Percentiles rank a stretch among this genome's conserved stretches.
Evolutionary conservation across 2,797 vertebrate species (phyloP).

Genomic region (Sarcophilus harrisii): DNA sequence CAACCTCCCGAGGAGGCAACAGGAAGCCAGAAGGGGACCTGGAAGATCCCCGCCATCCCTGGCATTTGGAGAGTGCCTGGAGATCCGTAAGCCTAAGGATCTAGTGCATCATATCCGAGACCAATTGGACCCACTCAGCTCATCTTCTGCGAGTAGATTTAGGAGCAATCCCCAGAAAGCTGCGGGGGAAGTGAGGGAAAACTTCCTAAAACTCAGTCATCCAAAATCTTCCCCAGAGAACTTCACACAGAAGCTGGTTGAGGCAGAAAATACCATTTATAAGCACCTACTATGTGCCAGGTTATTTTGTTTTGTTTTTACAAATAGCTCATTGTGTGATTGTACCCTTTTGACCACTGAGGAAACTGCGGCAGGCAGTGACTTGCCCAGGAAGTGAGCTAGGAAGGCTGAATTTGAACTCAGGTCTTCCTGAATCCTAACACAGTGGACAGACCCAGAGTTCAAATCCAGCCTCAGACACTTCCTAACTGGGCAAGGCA

Average conservation of each 20-base stretch:
- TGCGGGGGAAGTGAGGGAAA: background rate
- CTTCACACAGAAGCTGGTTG: background rate
- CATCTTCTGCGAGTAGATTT: background rate
- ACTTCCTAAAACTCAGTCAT: background rate
- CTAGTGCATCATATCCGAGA: background rate
- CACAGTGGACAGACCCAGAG: background rate
- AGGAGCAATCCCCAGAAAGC: background rate
- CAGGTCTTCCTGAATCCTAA: background rate
- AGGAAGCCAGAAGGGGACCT: background rate
- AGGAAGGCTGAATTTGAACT: background rate
- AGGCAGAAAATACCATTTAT: background rate
- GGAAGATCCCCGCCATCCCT: background rate
- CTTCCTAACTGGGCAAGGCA: background rate
- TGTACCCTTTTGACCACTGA: background rate
- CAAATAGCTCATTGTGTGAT: background rate
- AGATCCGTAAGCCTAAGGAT: background rate
- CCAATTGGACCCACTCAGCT: background rate
- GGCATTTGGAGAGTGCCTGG: background rate
- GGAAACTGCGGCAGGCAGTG: background rate
- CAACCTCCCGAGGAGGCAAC: background rate
- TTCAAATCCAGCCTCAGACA: background rate
- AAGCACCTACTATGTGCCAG: background rate
- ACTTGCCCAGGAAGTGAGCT: background rate
- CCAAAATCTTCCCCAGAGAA: background rate
- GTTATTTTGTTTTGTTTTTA: background rate